Conservation (phyloP, 1,140 invertebrate species). For the Ostrea edulis region DNA sequence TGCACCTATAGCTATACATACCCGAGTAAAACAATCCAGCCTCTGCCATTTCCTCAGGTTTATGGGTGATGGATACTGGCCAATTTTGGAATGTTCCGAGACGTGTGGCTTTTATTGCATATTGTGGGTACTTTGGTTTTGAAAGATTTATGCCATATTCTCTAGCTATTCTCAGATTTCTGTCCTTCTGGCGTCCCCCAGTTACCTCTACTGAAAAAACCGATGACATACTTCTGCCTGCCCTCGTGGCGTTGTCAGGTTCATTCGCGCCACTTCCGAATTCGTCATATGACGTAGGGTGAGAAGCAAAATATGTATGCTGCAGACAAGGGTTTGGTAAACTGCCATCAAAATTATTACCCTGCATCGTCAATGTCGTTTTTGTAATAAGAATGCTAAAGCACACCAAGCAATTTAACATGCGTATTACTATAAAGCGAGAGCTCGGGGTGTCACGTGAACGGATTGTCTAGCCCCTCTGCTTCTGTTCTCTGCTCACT, state of each 20-base stretch:
- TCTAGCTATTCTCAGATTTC: not conserved
- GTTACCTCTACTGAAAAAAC: not conserved
- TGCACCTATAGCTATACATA: not conserved
- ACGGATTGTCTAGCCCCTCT: not conserved
- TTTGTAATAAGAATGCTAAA: not conserved
- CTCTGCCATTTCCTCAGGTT: constrained; percentile 87
- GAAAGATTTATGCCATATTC: not conserved
- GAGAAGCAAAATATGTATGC: not conserved
- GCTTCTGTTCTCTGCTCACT: not conserved
- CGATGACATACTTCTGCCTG: not conserved
- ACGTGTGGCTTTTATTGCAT: constrained; percentile 83
- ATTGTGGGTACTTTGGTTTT: constrained; percentile 50
- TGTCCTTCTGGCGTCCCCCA: not conserved
- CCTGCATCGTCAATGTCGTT: not conserved
- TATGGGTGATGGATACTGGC: constrained; percentile 80
- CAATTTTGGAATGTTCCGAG: constrained; percentile 84
- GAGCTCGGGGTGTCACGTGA: not conserved
- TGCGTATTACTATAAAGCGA: too few relatives aligned
- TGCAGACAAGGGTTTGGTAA: not conserved
- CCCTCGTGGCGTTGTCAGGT: not conserved
- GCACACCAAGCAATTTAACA: not conserved
- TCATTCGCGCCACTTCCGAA: not conserved
- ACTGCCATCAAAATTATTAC: not conserved
- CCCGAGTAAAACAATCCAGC: constrained; percentile 90
- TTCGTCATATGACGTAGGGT: constrained; percentile 7